phyloP scores from a whole-genome alignment of 1,140 invertebrate genomes.

The Scaptomyza pallida region DNA sequence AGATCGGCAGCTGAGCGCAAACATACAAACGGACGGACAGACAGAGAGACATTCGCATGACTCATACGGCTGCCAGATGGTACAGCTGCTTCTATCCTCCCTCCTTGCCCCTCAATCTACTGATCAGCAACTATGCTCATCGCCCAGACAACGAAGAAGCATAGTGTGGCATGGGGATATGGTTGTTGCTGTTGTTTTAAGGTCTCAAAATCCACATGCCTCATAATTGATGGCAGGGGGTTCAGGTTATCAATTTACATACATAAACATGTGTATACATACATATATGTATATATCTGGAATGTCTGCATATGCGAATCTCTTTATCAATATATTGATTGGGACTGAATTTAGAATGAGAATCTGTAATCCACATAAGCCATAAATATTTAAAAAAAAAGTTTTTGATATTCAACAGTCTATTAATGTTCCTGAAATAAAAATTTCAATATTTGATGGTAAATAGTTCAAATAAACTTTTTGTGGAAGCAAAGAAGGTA shows the following conservation, averaged over 20 bases:
- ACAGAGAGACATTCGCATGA: slow-evolving; percentile 25
- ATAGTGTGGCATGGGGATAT: neutral
- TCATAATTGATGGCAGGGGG: slow-evolving; percentile 10
- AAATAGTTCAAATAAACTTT: too few relatives aligned
- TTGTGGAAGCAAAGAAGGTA: too few relatives aligned
- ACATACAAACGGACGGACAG: too few relatives aligned
- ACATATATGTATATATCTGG: too few relatives aligned
- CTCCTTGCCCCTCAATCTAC: neutral
- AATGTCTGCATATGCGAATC: too few relatives aligned
- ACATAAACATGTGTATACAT: slow-evolving; percentile 7
- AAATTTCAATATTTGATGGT: too few relatives aligned
- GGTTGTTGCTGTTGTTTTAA: neutral
- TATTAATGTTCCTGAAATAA: too few relatives aligned
- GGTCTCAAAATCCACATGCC: slow-evolving; percentile 12
- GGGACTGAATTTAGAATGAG: too few relatives aligned
- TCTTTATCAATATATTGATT: too few relatives aligned
- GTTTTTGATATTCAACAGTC: too few relatives aligned
- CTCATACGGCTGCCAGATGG: slow-evolving; percentile 44
- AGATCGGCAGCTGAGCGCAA: slow-evolving; percentile 28
- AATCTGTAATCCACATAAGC: too few relatives aligned
- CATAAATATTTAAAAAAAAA: too few relatives aligned
- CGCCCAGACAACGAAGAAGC: slow-evolving; percentile 14
- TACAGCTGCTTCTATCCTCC: slow-evolving; percentile 18
- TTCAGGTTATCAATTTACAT: slow-evolving; percentile 25
- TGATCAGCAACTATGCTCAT: neutral